Percentiles rank a stretch among this genome's conserved stretches.
Evolutionary conservation across 2,113 vertebrate genomes (phyloP).

Genomic region (Ageneiosus marmoratus): DNA sequence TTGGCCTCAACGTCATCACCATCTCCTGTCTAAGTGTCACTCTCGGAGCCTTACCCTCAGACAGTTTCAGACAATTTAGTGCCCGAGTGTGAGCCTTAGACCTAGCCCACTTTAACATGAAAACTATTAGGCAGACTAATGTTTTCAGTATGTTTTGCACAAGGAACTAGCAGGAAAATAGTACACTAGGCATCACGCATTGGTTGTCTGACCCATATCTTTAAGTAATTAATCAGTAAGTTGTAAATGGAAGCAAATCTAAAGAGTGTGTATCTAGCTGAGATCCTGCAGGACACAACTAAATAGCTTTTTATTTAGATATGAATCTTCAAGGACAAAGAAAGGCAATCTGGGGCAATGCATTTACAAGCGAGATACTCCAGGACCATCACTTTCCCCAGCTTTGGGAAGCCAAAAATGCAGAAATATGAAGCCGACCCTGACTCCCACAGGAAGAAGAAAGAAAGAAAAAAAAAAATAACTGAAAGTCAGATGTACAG

Average conservation of each 20-base stretch:
- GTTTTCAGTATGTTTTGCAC: not conserved
- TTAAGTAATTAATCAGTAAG: not conserved
- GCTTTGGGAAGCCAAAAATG: not conserved
- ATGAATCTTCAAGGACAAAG: not conserved
- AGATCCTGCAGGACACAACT: not conserved
- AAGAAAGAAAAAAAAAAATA: too few relatives aligned
- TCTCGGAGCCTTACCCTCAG: not conserved
- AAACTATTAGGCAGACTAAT: not conserved
- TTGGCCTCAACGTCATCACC: too few relatives aligned
- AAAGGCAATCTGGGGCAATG: not conserved
- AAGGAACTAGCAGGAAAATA: not conserved
- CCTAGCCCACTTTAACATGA: not conserved
- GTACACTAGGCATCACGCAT: not conserved
- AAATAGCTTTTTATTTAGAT: not conserved
- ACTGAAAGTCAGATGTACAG: not conserved
- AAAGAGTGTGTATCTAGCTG: not conserved
- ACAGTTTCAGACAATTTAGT: not conserved
- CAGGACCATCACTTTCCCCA: not conserved
- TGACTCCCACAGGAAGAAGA: not conserved
- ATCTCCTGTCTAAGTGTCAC: not conserved
- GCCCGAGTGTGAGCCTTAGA: not conserved
- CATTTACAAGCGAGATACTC: not conserved
- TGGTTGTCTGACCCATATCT: not conserved
- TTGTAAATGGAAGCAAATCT: not conserved
- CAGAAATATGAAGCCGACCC: not conserved